Evolutionary conservation across 2,888 invertebrate species (phyloP).

Genomic region (Aricia artaxerxes): DNA sequence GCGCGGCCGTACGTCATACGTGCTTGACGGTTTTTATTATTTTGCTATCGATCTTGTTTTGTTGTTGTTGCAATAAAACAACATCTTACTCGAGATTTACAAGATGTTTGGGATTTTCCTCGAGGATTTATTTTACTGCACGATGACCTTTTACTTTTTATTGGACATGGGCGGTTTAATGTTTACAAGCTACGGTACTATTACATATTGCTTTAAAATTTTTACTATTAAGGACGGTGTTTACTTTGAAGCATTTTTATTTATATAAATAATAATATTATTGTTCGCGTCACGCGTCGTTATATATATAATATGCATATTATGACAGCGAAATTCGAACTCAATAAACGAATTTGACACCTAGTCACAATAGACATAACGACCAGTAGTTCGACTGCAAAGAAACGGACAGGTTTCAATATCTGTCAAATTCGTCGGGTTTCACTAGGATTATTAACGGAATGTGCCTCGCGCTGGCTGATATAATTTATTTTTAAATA

Average conservation of each 20-base stretch:
- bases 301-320: too few species aligned
- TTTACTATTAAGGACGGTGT: background rate
- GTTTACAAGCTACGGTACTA: background rate
- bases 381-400: too few species aligned
- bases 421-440: too few species aligned
- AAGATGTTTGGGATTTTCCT: background rate
- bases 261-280: too few species aligned
- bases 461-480: too few species aligned
- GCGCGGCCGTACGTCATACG: conserved; percentile 22
- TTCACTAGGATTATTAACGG: too few species aligned
- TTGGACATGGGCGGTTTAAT: background rate
- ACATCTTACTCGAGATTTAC: conserved; percentile 2
- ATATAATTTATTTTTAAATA: too few species aligned
- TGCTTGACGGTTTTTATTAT: conserved; percentile 30
- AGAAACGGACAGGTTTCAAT: too few species aligned
- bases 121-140: conserved; percentile 8
- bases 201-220: background rate
- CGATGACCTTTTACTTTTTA: background rate
- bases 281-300: too few species aligned
- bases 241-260: background rate
- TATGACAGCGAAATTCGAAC: too few species aligned
- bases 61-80: conserved; percentile 16
- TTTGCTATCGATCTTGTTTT: conserved; percentile 26
- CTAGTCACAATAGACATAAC: too few species aligned
- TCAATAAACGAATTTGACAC: too few species aligned